These are phyloP conservation scores for Nixonia krombeini DNA, from an alignment of 1,140 invertebrate species.

Conservation along the genomic window DNA sequence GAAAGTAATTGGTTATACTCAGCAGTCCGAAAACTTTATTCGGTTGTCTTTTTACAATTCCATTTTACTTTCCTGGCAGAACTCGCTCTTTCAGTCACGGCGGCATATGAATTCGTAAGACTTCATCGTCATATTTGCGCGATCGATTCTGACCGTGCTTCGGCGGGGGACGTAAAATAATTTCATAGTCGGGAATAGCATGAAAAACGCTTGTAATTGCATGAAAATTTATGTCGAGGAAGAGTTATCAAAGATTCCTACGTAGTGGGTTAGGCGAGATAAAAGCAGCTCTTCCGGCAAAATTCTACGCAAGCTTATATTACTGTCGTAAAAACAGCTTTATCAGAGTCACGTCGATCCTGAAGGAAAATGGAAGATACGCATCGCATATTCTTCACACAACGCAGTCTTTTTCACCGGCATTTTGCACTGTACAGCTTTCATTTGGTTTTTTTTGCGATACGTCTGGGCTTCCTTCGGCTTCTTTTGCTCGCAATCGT, in stretches of 20 bases:
- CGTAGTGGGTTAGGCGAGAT: constrained; percentile 23
- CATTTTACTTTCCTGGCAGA: too few relatives aligned
- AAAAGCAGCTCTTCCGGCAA: constrained; percentile 19
- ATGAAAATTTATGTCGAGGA: constrained; percentile 11
- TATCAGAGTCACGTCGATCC: constrained; percentile 25
- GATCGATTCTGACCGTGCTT: neutral
- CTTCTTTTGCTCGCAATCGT: constrained; percentile 11
- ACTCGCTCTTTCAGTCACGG: too few relatives aligned
- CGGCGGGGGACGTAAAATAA: neutral
- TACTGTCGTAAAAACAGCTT: constrained; percentile 28
- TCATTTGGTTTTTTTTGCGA: constrained; percentile 13
- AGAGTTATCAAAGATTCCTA: constrained; percentile 21
- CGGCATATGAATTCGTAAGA: too few relatives aligned
- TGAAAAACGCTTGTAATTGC: constrained; percentile 13
- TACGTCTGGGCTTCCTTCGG: constrained; percentile 9
- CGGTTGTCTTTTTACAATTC: too few relatives aligned
- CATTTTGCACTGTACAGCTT: constrained; percentile 19
- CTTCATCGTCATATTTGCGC: too few relatives aligned
- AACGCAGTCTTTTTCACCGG: constrained; percentile 20
- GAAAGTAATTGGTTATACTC: too few relatives aligned
- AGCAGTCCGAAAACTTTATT: too few relatives aligned
- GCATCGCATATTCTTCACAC: constrained; percentile 35
- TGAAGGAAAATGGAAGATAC: constrained; percentile 21
- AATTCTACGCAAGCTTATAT: constrained; percentile 29
- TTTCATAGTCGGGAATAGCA: neutral